phyloP scores from a whole-genome alignment of 2,888 invertebrate species.

The Trichopria drosophilae region DNA sequence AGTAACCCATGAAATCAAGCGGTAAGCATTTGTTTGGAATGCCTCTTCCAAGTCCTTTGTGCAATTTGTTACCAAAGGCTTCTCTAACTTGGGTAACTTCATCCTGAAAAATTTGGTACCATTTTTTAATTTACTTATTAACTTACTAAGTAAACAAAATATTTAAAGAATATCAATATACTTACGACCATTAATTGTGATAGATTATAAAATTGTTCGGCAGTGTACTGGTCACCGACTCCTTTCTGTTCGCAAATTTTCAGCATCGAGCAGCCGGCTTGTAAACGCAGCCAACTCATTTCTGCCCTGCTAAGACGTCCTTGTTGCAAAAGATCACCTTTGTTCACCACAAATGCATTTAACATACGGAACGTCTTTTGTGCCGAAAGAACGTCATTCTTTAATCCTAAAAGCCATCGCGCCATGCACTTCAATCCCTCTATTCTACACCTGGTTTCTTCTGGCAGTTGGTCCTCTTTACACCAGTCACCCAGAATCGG shows the following conservation, averaged over 20 bases:
- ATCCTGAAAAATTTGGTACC: slow-evolving; percentile 60
- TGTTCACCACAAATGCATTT: slow-evolving; percentile 89
- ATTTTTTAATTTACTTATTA: slow-evolving; percentile 6
- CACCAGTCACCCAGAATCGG: slow-evolving; percentile 74
- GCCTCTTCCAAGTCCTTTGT: slow-evolving; percentile 83
- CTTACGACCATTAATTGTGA: slow-evolving; percentile 86
- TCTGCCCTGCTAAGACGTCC: slow-evolving; percentile 79
- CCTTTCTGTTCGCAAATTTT: slow-evolving; percentile 97
- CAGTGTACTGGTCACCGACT: slow-evolving; percentile 91
- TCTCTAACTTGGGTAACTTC: slow-evolving; percentile 86
- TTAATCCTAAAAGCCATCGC: slow-evolving; percentile 90
- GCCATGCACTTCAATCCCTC: slow-evolving; percentile 97
- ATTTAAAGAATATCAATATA: slow-evolving; percentile 36
- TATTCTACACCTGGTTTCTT: slow-evolving; percentile 89
- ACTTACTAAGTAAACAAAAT: slow-evolving; percentile 12
- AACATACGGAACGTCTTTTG: slow-evolving; percentile 94
- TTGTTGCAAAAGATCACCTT: slow-evolving; percentile 82
- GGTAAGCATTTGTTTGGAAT: slow-evolving; percentile 90
- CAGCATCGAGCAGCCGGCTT: slow-evolving; percentile 93
- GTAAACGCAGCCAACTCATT: slow-evolving; percentile 89
- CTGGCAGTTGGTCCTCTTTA: slow-evolving; percentile 81
- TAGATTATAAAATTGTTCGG: slow-evolving; percentile 92
- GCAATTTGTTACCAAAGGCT: slow-evolving; percentile 86
- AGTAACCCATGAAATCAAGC: slow-evolving; percentile 95
- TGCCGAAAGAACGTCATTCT: slow-evolving; percentile 83